Evolutionary conservation across 2,113 vertebrate genomes (phyloP).

Genomic region (Podarcis raffonei): DNA sequence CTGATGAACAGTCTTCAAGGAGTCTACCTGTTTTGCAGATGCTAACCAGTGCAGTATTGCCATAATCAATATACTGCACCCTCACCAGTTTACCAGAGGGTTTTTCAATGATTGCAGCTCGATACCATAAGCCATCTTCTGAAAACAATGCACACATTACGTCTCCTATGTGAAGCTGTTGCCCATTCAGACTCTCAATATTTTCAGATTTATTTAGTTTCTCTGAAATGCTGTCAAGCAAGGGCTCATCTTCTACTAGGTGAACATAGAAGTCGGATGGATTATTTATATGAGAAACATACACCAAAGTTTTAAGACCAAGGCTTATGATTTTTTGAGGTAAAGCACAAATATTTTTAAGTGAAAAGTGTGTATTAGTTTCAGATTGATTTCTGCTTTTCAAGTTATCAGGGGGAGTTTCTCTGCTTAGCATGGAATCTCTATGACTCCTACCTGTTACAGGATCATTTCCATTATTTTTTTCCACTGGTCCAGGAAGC

Average conservation of each 20-base stretch:
- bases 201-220: constrained; percentile 76
- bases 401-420: constrained; percentile 26
- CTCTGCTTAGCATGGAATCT: background rate
- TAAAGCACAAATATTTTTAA: constrained; percentile 72
- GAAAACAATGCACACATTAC: constrained; percentile 84
- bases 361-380: background rate
- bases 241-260: constrained; percentile 77
- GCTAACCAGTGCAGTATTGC: constrained; percentile 80
- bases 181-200: constrained; percentile 39
- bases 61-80: constrained; percentile 92
- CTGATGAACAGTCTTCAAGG: constrained; percentile 54
- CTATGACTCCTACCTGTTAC: background rate
- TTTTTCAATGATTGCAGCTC: constrained; percentile 81
- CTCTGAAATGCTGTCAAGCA: constrained; percentile 78
- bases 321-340: constrained; percentile 74
- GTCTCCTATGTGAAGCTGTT: constrained; percentile 76
- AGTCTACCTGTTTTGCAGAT: constrained; percentile 74
- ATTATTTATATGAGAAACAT: constrained; percentile 84
- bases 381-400: constrained; percentile 23
- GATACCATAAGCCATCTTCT: constrained; percentile 87
- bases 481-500: background rate
- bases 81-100: constrained; percentile 49
- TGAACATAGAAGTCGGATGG: constrained; percentile 89
- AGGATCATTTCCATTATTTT: background rate
- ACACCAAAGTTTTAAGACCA: constrained; percentile 79